Evolutionary conservation across 2,113 vertebrate genomes (phyloP), one percentile per base, ranked within the genome.

Genomic region (Psephotus haematonotus): DNA sequence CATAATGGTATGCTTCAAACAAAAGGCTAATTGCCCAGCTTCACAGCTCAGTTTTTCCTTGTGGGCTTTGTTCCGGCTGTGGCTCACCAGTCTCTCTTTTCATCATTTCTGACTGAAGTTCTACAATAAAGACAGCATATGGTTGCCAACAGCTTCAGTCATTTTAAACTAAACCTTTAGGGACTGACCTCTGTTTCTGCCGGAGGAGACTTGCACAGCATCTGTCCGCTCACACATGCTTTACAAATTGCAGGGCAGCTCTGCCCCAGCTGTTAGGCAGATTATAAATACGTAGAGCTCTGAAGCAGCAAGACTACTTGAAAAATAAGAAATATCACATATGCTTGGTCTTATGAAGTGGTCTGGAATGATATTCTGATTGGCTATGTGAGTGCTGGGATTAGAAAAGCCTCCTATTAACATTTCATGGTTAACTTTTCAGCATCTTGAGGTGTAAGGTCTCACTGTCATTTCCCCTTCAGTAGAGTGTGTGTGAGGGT

Each of bases 241-340:
- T 50, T 64, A 60, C 33, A 87, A 70, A 90, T 72, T 92, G 47
- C 70, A 93, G 49, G 44, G 27, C 44, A 88, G 50, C 76, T 86
- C 64, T 83, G 35, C 59, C 71, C 70, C 63, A 72, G 88, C 55
- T 91, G 57, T 89, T 55, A 47, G 53, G 81, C 52, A 63, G 47
- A 18, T 88, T 96, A 76, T 87, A 91, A 97, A 92, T 46, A 91
- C 27, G 74, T 4, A 86, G 35, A 91, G 50, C 46, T 92, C 76
- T 28, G 63, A 93, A 81, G 70, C 49, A 65, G 31, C 37, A 92
- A 69, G 39, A 91, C 59, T 82, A 70, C 68, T 86, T 63, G 44
- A 59, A 88, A 88, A 84, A 82, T 44, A 87, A 83, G 43, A 77
- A 92, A 67, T 59, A 43, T 46, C 28, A 37, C 7, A n/a, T 3